These are phyloP conservation scores for Anarrhichthys ocellatus DNA, from an alignment of 2,113 vertebrate genomes.

Conservation along the genomic window DNA sequence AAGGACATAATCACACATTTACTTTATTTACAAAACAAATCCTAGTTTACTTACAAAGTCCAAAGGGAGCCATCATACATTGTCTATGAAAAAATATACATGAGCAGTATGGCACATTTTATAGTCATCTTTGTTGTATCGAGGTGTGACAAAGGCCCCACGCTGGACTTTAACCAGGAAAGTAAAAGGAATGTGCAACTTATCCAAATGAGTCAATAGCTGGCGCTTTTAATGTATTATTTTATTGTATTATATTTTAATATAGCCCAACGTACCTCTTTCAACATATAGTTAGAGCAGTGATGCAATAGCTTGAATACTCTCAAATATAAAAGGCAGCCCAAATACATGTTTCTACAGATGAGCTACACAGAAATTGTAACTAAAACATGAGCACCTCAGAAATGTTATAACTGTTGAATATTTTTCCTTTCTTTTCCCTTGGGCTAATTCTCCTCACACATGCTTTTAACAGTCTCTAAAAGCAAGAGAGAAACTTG, in stretches of 20 bases:
- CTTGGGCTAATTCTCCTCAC: constrained; percentile 18
- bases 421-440: constrained; percentile 7
- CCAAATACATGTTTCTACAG: not conserved
- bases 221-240: not conserved
- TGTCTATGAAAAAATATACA: not conserved
- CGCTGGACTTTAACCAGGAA: not conserved
- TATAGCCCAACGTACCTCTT: not conserved
- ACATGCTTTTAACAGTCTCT: not conserved
- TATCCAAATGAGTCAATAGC: not conserved
- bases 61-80: not conserved
- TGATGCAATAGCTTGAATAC: not conserved
- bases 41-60: not conserved
- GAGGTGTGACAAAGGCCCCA: not conserved
- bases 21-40: not conserved
- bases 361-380: not conserved
- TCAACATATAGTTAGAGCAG: not conserved
- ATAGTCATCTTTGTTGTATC: not conserved
- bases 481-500: constrained; percentile 12
- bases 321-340: not conserved
- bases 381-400: not conserved
- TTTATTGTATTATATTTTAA: not conserved
- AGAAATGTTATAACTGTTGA: not conserved
- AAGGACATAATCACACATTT: constrained; percentile 36
- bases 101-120: not conserved
- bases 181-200: not conserved